phyloP scores from a whole-genome alignment of 2,888 invertebrate species.

The Xylophagus ater region DNA sequence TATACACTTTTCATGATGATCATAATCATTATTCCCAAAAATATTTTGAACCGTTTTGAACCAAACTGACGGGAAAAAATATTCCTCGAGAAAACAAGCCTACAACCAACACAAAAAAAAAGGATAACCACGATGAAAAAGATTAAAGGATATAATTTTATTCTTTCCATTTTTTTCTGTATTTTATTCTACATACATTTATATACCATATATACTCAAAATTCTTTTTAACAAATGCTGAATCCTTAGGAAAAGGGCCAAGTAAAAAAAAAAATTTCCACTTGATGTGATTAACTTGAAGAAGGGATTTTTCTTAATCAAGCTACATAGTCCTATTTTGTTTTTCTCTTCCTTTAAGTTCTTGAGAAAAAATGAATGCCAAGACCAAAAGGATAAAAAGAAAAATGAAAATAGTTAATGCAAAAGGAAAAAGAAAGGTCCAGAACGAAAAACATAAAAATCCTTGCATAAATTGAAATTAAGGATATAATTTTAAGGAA shows the following conservation, averaged over 20 bases:
- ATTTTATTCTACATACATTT: no score
- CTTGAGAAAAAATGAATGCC: neutral
- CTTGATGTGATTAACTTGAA: constrained; percentile 11
- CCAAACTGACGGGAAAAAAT: neutral
- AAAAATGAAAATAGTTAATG: no score
- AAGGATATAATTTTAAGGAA: no score
- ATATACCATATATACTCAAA: no score
- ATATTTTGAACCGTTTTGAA: neutral
- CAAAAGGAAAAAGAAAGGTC: no score
- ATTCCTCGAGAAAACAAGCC: neutral
- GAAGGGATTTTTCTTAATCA: constrained; percentile 9
- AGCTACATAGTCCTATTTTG: neutral
- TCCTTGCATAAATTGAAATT: no score
- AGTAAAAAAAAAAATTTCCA: constrained; percentile 6
- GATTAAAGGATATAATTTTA: constrained; percentile 10
- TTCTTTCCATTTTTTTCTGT: neutral
- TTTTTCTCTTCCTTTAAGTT: neutral
- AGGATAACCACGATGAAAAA: constrained; percentile 7
- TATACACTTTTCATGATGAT: no score
- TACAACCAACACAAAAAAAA: neutral
- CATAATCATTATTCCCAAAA: neutral
- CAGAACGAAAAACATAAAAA: no score
- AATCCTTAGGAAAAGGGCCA: constrained; percentile 1
- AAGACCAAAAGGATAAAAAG: no score
- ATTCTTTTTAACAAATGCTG: no score